These are phyloP conservation scores for Phoenicopterus ruber DNA, from an alignment of 2,113 vertebrate species.

Conservation along the genomic window DNA sequence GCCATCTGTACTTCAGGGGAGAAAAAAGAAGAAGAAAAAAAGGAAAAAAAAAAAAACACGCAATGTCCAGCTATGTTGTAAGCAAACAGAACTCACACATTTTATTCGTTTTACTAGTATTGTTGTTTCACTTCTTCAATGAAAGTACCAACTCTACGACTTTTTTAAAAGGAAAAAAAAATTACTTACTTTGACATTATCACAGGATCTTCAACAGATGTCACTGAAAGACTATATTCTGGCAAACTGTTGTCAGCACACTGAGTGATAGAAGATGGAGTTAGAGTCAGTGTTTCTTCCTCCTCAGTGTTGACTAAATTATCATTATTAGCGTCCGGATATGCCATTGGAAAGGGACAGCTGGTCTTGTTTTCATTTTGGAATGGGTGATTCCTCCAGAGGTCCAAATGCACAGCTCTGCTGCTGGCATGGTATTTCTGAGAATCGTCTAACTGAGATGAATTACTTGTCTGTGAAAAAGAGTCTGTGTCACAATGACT, in stretches of 20 bases:
- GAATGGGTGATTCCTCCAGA: slow-evolving; percentile 58
- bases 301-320: slow-evolving; percentile 69
- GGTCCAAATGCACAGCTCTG: slow-evolving; percentile 24
- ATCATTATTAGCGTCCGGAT: slow-evolving; percentile 11
- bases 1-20: background rate
- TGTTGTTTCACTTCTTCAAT: background rate
- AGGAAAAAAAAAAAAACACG: background rate
- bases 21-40: too few species aligned
- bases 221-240: slow-evolving; percentile 65
- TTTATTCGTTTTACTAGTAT: background rate
- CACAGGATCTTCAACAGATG: slow-evolving; percentile 86
- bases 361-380: slow-evolving; percentile 38
- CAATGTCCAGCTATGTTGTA: background rate
- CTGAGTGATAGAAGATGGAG: slow-evolving; percentile 67
- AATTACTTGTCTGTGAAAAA: slow-evolving; percentile 78
- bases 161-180: background rate
- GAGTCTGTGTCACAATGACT: slow-evolving; percentile 79
- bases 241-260: slow-evolving; percentile 58
- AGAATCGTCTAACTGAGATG: slow-evolving; percentile 57
- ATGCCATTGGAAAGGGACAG: slow-evolving; percentile 40
- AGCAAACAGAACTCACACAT: background rate
- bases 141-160: background rate
- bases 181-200: slow-evolving; percentile 87
- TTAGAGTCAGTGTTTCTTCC: slow-evolving; percentile 74
- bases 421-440: slow-evolving; percentile 43